Evolutionary conservation across 2,797 vertebrate species (phyloP).

Genomic region (Buphagus erythrorhynchus): DNA sequence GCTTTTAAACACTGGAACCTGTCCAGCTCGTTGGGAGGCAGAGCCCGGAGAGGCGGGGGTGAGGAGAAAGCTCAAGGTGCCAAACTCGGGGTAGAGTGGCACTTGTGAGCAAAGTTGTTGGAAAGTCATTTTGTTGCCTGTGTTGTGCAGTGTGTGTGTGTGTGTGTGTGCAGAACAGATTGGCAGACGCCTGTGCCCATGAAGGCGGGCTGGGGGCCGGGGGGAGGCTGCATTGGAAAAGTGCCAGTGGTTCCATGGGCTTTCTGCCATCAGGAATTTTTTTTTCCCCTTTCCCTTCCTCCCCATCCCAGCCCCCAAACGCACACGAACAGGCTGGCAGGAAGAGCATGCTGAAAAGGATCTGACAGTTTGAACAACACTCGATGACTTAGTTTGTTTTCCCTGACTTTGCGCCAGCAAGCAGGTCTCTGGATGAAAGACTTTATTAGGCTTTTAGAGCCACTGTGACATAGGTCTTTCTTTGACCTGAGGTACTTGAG

Average conservation of each 20-base stretch:
- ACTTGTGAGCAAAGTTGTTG: constrained; percentile 70
- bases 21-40: constrained; percentile 60
- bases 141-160: not conserved
- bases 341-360: constrained; percentile 71
- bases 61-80: constrained; percentile 33
- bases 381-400: constrained; percentile 74
- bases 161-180: constrained; percentile 52
- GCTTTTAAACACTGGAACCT: constrained; percentile 68
- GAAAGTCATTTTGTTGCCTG: constrained; percentile 56
- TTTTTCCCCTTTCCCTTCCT: not conserved
- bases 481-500: constrained; percentile 71
- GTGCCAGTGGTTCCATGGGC: constrained; percentile 70
- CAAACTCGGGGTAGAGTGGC: constrained; percentile 48
- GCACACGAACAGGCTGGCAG: constrained; percentile 54
- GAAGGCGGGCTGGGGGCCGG: constrained; percentile 22
- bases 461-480: constrained; percentile 67
- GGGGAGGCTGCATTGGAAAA: constrained; percentile 57
- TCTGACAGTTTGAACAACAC: constrained; percentile 75
- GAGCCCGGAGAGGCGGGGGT: not conserved
- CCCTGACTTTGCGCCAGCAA: constrained; percentile 70
- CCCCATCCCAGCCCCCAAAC: constrained; percentile 33
- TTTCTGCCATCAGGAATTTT: constrained; percentile 58
- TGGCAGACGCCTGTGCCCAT: constrained; percentile 66
- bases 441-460: constrained; percentile 74
- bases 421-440: constrained; percentile 65